Conservation (phyloP, 2,888 invertebrate species). For the Cryptus armator region DNA sequence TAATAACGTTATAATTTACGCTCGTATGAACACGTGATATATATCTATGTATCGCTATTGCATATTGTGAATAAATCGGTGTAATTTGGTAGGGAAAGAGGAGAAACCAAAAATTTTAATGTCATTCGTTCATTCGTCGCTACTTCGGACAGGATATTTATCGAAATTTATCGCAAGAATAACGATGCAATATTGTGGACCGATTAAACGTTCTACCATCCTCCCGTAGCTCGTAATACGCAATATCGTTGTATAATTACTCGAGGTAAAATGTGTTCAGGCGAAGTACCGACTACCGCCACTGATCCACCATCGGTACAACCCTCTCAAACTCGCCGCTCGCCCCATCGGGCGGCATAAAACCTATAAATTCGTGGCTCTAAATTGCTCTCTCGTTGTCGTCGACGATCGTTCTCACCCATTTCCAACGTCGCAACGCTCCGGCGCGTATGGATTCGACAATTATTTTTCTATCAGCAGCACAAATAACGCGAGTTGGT, state of each 20-base stretch:
- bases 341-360: constrained; percentile 50
- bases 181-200: constrained; percentile 55
- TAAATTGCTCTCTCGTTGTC: constrained; percentile 63
- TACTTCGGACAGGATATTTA: constrained; percentile 60
- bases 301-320: constrained; percentile 51
- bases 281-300: constrained; percentile 37
- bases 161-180: constrained; percentile 59
- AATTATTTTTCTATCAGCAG: constrained; percentile 66
- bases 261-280: constrained; percentile 57
- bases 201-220: constrained; percentile 63
- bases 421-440: constrained; percentile 49
- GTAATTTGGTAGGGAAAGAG: not conserved
- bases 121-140: constrained; percentile 62
- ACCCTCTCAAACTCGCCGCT: constrained; percentile 34
- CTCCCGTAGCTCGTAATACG: constrained; percentile 59
- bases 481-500: constrained; percentile 58
- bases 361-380: constrained; percentile 67
- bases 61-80: constrained; percentile 2
- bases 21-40: not conserved
- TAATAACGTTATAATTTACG: constrained; percentile 16
- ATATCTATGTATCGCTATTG: too few relatives aligned
- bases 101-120: constrained; percentile 36
- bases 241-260: constrained; percentile 69
- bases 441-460: constrained; percentile 44
- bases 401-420: constrained; percentile 65